phyloP scores from a whole-genome alignment of 2,888 invertebrate genomes.

The Xestia ashworthii region DNA sequence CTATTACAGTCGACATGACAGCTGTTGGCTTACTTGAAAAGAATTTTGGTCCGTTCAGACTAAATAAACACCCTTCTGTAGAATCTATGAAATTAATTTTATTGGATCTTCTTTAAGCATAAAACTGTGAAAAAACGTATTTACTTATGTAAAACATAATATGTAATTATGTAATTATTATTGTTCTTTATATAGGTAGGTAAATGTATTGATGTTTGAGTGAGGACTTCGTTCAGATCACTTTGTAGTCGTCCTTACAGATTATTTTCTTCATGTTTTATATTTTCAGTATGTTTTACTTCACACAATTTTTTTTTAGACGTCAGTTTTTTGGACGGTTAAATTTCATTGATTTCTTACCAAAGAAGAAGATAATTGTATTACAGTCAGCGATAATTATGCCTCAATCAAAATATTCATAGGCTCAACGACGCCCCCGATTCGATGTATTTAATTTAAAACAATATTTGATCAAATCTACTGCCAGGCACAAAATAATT shows the following conservation, averaged over 20 bases:
- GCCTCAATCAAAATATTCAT: background rate
- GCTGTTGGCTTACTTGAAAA: conserved; percentile 1
- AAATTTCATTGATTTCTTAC: background rate
- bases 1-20: background rate
- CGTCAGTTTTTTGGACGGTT: background rate
- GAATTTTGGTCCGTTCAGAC: no score
- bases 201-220: background rate
- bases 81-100: background rate
- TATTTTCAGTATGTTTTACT: background rate
- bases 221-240: background rate
- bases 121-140: background rate
- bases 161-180: background rate
- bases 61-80: background rate
- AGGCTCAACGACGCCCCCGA: no score
- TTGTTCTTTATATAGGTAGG: background rate
- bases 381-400: background rate
- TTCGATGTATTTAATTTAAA: no score
- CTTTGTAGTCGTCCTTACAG: no score
- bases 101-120: background rate
- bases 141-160: background rate
- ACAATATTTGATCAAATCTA: no score
- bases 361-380: background rate
- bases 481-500: no score
- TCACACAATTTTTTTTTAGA: background rate
- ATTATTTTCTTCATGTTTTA: background rate